Base-by-base conservation (phyloP, 2,888 invertebrate genomes). In the Sialis lutaria region DNA sequence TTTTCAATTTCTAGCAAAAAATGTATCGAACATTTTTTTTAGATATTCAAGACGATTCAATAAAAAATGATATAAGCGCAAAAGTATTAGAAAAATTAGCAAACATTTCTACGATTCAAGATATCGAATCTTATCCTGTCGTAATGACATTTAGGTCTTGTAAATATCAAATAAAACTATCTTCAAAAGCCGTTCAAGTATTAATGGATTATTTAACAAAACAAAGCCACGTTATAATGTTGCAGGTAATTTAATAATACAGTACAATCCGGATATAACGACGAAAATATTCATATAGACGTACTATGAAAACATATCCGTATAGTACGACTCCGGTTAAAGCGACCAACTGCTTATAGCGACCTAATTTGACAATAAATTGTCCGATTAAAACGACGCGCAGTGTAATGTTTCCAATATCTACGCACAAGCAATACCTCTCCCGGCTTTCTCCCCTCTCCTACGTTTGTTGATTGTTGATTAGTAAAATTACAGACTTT, bases 131-230 rank as follows among this genome's bases (percentile, higher is more conserved):
- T 4, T 42, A 35, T 47, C 41, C 42, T 5, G 12, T 35, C 42
- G 42, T 47, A n/a, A 42, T 42, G 42, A 42, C 35, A 31, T 37
- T 12, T 37, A 45, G 45, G n/a, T 47, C 47, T 5, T 47, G 47
- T 42, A 47, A 47, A 47, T 47, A 35, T 42, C 33, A 35, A 42
- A 42, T 47, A 35, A 30, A 47, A 37, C 22, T 47, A 8, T 33
- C 42, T 30, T 8, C 34, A 2, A 10, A 9, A 30, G 31, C 42
- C 6, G n/a, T 47, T 7, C 32, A 37, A 13, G 6, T 42, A 6
- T 30, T 47, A 6, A 42, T 37, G 3, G 31, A 47, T 35, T 47
- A 42, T 37, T 42, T 47, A 42, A 10, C 42, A 32, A 42, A 42
- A 46, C 30, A 46, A 6, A 22, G 42, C 33, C 46, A 46, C 35